A percentile compares a stretch with the other conserved stretches of the same genome.
phyloP scores from a whole-genome alignment of 2,797 vertebrate species.

The Centropyge bicolor region DNA sequence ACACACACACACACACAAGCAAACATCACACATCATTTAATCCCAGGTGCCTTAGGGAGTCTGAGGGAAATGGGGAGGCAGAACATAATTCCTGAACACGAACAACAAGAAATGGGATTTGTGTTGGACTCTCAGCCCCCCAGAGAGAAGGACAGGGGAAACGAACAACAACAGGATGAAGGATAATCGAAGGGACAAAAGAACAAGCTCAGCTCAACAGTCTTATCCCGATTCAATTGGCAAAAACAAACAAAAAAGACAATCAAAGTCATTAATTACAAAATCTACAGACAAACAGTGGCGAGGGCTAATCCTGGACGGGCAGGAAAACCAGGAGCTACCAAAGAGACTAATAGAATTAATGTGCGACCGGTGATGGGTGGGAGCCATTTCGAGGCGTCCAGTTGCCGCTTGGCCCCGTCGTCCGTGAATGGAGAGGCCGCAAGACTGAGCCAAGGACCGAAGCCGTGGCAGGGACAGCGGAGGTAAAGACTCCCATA shows the following conservation, averaged over 20 bases:
- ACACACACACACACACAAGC: slow-evolving; percentile 33
- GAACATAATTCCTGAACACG: slow-evolving; percentile 79
- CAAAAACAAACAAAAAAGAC: slow-evolving; percentile 49
- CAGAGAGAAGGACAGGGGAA: slow-evolving; percentile 56
- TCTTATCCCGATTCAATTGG: slow-evolving; percentile 62
- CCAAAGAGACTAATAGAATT: slow-evolving; percentile 61
- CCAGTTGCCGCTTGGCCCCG: slow-evolving; percentile 39
- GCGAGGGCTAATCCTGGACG: slow-evolving; percentile 61
- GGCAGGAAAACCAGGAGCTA: slow-evolving; percentile 45
- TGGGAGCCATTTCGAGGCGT: slow-evolving; percentile 60
- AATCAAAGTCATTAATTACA: slow-evolving; percentile 71
- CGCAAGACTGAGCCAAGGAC: slow-evolving; percentile 41
- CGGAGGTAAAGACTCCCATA: slow-evolving; percentile 60
- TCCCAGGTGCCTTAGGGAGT: slow-evolving; percentile 78
- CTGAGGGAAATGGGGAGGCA: slow-evolving; percentile 71
- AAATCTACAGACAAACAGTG: slow-evolving; percentile 63
- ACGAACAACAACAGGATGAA: slow-evolving; percentile 60
- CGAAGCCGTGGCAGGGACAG: slow-evolving; percentile 45
- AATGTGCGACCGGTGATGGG: slow-evolving; percentile 45
- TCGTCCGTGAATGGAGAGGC: slow-evolving; percentile 50
- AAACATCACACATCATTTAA: slow-evolving; percentile 71
- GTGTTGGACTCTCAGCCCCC: slow-evolving; percentile 64
- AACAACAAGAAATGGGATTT: slow-evolving; percentile 79
- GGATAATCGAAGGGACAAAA: slow-evolving; percentile 64
- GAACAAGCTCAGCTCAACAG: slow-evolving; percentile 41